These are phyloP conservation scores for Drosophila pseudotakahashii DNA, from an alignment of 2,888 invertebrate genomes.

Conservation along the genomic window DNA sequence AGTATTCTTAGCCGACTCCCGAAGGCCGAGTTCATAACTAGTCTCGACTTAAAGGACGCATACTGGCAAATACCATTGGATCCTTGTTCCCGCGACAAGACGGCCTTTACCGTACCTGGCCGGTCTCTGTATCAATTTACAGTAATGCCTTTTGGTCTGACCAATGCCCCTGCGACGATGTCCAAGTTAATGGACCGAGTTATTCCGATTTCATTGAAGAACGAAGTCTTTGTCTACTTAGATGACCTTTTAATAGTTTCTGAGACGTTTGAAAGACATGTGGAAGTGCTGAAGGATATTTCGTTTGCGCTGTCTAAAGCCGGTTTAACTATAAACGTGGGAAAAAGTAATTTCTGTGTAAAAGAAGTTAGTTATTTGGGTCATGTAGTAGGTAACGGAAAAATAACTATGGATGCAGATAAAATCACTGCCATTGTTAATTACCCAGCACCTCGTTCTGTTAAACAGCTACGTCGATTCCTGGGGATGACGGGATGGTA, in stretches of 20 bases:
- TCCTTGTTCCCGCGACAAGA: too few relatives aligned
- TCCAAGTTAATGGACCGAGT: slow-evolving; percentile 1
- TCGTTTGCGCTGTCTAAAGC: too few relatives aligned
- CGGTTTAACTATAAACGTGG: too few relatives aligned
- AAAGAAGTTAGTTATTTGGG: too few relatives aligned
- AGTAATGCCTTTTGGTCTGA: slow-evolving; percentile 8
- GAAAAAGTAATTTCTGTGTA: too few relatives aligned
- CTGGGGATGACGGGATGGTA: slow-evolving; percentile 3
- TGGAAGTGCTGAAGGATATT: too few relatives aligned
- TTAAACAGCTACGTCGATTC: background rate
- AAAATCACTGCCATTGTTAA: background rate
- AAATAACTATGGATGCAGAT: too few relatives aligned
- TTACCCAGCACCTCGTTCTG: slow-evolving; percentile 7
- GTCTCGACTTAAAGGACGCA: slow-evolving; percentile 8
- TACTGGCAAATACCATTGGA: too few relatives aligned
- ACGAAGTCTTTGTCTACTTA: slow-evolving; percentile 1
- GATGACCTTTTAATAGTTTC: too few relatives aligned
- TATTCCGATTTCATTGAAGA: slow-evolving; percentile 5
- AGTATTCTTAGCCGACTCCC: slow-evolving; percentile 13
- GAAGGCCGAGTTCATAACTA: slow-evolving; percentile 10
- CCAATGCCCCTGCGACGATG: slow-evolving; percentile 9
- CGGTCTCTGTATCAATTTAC: slow-evolving; percentile 2
- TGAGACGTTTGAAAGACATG: too few relatives aligned
- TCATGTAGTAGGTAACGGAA: too few relatives aligned
- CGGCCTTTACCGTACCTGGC: slow-evolving; percentile 1